Base-by-base conservation (phyloP, 2,888 invertebrate genomes). In the Synanthedon vespiformis region DNA sequence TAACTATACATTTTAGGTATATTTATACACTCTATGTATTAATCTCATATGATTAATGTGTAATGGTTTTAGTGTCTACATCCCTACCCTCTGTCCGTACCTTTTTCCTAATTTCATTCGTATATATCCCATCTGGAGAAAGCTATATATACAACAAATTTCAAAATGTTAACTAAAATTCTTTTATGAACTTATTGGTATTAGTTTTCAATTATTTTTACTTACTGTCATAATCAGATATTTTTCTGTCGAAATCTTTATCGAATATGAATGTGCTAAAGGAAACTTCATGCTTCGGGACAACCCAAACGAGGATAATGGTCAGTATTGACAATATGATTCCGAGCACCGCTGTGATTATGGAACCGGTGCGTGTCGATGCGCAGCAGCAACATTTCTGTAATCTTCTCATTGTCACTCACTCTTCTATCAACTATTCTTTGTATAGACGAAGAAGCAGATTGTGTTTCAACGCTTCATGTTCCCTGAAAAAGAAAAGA, bases 221-320 rank as follows among this genome's bases (percentile, higher is more conserved):
- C 88, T 80, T 69, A 91, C 91, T 92, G 70, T 91, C 89, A 66
- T 88, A 88, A 63, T 91, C 89, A 63, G 92, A 90, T 48, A 94
- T 76, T 54, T 74, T 77, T 57, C 63, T 81, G 57, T 85, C 84
- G 44, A 77, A 75, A 8, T 81, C 78, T 66, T 91, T 90, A 69
- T 93, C 93, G 59, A 95, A 89, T 47, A 95, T 88, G 68, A 94
- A 93, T n/a, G 94, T 94, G 70, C 90, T 92, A 78, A 93, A 92
- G 62, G 92, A 90, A 50, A 94, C 89, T 54, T 89, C 87, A 51
- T 89, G 87, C 49, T 84, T 88, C 56, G 75, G 63, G 10, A 83
- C 80, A n/a, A 84, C 77, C 80, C 93, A 91, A 54, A 94, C 89
- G 44, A 92, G 72, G 55, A 94, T 85, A 60, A 95, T 90, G 44